A percentile compares a stretch with the other conserved stretches of the same genome.
Evolutionary conservation across 2,113 vertebrate species (phyloP).

Genomic region (Mus musculus): GRCm39 chr5:52202501-52203000

Average conservation of each 20-base stretch:
- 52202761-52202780: not conserved
- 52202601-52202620: not conserved
- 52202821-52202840: not conserved
- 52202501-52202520: not conserved
- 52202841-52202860: not conserved
- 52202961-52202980: not conserved
- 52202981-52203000: not conserved
- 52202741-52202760: not conserved
- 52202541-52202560: not conserved
- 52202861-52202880: not conserved
- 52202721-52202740: not conserved
- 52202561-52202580: not conserved
- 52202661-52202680: not conserved
- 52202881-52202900: not conserved
- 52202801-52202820: slow-evolving; percentile 26
- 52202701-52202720: not conserved
- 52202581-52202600: slow-evolving; percentile 19
- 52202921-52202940: slow-evolving; percentile 15
- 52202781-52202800: not conserved
- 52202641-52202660: not conserved
- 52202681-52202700: not conserved
- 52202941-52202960: slow-evolving; percentile 19
- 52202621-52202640: not conserved
- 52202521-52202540: not conserved
- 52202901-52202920: slow-evolving; percentile 27